Conservation (phyloP, 2,797 vertebrate species). For the Mycteria americana region DNA sequence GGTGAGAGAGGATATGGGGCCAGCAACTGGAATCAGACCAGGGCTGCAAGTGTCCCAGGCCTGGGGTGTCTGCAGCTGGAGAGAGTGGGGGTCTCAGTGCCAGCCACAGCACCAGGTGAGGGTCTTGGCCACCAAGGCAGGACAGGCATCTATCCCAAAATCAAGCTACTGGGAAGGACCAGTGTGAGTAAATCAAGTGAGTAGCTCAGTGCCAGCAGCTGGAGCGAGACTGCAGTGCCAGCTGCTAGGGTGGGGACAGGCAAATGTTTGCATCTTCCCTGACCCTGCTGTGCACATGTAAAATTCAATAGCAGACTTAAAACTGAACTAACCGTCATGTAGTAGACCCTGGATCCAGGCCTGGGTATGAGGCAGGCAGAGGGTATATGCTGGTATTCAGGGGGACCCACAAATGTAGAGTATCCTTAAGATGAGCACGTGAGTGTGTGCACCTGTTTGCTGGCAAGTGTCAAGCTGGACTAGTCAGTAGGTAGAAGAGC, state of each 20-base stretch:
- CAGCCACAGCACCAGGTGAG: background rate
- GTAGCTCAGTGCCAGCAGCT: background rate
- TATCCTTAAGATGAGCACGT: fast-evolving
- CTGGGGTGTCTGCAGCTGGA: background rate
- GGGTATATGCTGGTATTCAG: background rate
- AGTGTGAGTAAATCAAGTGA: background rate
- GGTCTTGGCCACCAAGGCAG: background rate
- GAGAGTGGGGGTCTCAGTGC: background rate
- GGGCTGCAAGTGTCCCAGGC: background rate
- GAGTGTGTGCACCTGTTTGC: background rate
- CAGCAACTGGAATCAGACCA: background rate
- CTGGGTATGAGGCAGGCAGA: background rate
- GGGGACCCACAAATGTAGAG: background rate
- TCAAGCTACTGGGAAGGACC: background rate
- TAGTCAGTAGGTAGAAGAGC: background rate
- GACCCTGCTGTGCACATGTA: background rate
- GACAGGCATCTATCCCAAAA: background rate
- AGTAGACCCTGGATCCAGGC: background rate
- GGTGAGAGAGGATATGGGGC: background rate
- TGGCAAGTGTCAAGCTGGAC: background rate
- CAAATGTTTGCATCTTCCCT: background rate
- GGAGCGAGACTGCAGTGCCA: background rate
- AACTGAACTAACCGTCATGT: background rate
- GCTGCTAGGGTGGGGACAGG: background rate
- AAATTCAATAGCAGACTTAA: background rate